A percentile compares a stretch with the other conserved stretches of the same genome.
phyloP scores from a whole-genome alignment of 2,888 invertebrate genomes.

The Colletes collaris region DNA sequence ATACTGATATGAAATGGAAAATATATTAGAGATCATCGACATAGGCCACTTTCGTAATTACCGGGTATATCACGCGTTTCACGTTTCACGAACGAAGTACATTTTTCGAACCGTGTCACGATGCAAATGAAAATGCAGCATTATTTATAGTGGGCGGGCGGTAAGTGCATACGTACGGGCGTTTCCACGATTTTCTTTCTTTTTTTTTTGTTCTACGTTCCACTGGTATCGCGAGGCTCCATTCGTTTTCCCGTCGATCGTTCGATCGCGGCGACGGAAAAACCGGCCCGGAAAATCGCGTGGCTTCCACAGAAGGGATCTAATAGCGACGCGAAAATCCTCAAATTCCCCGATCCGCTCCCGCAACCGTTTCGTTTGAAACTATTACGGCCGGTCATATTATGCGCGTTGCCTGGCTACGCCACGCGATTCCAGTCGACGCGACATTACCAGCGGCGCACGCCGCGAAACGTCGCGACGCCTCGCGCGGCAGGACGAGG shows the following conservation, averaged over 20 bases:
- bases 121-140: too few relatives aligned
- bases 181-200: conserved; percentile 4
- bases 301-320: background rate
- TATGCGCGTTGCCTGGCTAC: conserved; percentile 80
- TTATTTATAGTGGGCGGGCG: too few relatives aligned
- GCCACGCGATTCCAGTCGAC: conserved; percentile 52
- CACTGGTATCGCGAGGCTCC: background rate
- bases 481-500: conserved; percentile 30
- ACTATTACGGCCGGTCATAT: conserved; percentile 75
- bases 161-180: background rate
- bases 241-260: conserved; percentile 7
- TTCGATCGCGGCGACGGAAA: background rate
- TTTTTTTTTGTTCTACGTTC: background rate
- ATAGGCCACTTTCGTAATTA: too few relatives aligned
- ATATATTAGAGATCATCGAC: too few relatives aligned
- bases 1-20: too few relatives aligned
- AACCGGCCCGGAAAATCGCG: background rate
- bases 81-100: too few relatives aligned
- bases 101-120: too few relatives aligned
- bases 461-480: conserved; percentile 59
- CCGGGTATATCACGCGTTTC: too few relatives aligned
- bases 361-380: conserved; percentile 70
- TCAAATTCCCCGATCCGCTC: conserved; percentile 45
- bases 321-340: background rate
- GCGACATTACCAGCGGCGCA: conserved; percentile 49